Evolutionary conservation across 2,797 vertebrate genomes (phyloP), one percentile per base, ranked within the genome.

Genomic region (Discoglossus pictus): DNA sequence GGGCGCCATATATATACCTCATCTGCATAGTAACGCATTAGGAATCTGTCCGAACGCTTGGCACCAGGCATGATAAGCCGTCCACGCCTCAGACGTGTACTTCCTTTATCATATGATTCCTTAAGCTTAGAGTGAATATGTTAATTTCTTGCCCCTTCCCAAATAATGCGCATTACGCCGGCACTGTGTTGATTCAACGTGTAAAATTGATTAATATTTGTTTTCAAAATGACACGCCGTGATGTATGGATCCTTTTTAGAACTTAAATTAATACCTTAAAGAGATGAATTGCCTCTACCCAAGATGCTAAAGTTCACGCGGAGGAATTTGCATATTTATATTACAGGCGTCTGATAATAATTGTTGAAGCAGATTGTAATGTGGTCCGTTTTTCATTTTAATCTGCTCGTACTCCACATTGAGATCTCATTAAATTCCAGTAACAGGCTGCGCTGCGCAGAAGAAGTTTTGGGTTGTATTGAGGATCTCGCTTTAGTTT

Each of bases 141-240:
- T 80, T 83, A 89, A 93, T 92, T 85, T 78, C 82, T 83, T 81
- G 63, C 81, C 62, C 79, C 73, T 75, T 65, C 77, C 50, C 31
- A 80, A 74, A 80, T 75, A 79, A 78, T 73, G 77, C 86, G 88
- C 85, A 84, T 89, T 82, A 85, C 78, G 75, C 82, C 84, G 71
- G 83, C 80, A 79, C 82, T 55, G 62, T 73, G 82, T 86, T 89
- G 84, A 92, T 88, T 88, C 91, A 78, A 85, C 85, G 88, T 84
- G 82, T 89, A 94, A 96, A 98, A 97, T 94, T 97, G 96, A 98
- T 98, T 97, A 98, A 99, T 98, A 98, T 98, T 98, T 97, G 94
- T 96, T 96, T 96, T 97, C 94, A 95, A 93, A 96, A 97, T 97
- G 95, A 98, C 95, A 98, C 81, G 67, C 86, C 78, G 89, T 99